Conservation (phyloP, 2,797 vertebrate species). For the Sarcoramphus papa region DNA sequence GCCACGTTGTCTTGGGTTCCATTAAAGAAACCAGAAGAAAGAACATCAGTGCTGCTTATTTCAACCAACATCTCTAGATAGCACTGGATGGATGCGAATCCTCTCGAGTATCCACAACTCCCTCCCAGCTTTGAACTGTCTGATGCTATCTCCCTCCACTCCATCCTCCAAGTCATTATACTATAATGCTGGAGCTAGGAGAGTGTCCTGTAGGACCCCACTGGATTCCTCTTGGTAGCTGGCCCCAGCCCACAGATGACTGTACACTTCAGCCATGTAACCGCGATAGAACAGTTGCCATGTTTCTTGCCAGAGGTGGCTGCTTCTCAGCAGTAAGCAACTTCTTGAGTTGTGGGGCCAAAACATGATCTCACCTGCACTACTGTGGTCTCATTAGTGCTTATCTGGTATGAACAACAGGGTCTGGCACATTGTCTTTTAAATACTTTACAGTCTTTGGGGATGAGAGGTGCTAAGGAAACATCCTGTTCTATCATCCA, state of each 20-base stretch:
- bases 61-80: constrained; percentile 45
- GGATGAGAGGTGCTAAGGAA: neutral
- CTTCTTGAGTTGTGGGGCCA: neutral
- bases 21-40: constrained; percentile 40
- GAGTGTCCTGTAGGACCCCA: neutral
- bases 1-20: neutral
- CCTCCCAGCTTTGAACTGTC: constrained; percentile 36
- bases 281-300: neutral
- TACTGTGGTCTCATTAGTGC: neutral
- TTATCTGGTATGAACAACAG: neutral
- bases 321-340: neutral
- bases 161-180: constrained; percentile 4
- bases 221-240: constrained; percentile 20
- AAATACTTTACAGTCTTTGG: neutral
- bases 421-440: neutral
- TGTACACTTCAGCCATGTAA: neutral
- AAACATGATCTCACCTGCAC: constrained; percentile 9
- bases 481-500: neutral
- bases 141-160: neutral
- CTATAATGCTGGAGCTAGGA: neutral
- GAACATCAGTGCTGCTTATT: constrained; percentile 17
- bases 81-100: constrained; percentile 28
- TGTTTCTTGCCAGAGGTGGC: constrained; percentile 17
- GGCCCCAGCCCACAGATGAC: constrained; percentile 25
- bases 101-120: constrained; percentile 9